phyloP scores from a whole-genome alignment of 2,113 vertebrate genomes.

The Climacteris rufus region DNA sequence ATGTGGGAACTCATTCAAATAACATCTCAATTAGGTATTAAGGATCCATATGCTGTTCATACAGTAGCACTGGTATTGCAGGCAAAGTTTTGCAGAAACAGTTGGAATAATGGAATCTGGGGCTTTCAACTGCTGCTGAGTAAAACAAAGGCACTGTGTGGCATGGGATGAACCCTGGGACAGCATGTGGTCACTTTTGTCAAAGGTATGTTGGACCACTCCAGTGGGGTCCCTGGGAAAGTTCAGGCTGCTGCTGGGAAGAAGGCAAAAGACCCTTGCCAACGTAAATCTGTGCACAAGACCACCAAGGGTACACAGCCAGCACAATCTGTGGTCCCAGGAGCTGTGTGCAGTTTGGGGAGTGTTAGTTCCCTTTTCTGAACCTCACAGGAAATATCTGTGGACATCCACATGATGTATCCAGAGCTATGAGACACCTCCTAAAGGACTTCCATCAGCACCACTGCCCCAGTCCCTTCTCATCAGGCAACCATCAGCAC shows the following conservation, averaged over 20 bases:
- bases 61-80: background rate
- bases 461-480: background rate
- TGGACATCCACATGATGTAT: rapidly evolving
- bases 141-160: rapidly evolving
- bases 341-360: background rate
- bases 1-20: background rate
- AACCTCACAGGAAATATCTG: background rate
- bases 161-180: background rate
- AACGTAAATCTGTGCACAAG: background rate
- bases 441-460: no score
- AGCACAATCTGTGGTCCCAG: background rate
- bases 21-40: background rate
- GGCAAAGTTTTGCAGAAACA: background rate
- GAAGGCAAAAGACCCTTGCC: background rate
- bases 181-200: rapidly evolving
- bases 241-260: background rate
- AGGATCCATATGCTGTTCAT: background rate
- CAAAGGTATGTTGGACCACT: background rate
- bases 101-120: background rate
- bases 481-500: background rate
- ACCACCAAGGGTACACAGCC: no score
- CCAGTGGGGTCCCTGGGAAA: background rate
- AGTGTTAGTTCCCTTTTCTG: background rate
- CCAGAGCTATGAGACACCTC: no score
- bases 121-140: background rate